phyloP scores from a whole-genome alignment of 2,113 vertebrate genomes.

The Alexandromys fortis region DNA sequence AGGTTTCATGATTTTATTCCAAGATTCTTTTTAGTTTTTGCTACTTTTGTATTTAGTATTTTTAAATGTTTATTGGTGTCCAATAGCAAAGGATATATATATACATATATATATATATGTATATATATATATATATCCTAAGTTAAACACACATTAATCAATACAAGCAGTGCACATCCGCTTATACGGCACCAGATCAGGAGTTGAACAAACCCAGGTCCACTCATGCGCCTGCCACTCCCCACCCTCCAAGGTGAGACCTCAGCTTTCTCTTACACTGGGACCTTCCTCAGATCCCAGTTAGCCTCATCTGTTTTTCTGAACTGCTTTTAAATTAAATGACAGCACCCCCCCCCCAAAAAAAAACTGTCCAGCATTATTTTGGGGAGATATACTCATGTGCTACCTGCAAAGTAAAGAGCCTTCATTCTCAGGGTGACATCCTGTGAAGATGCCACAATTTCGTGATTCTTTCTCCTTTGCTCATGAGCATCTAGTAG shows the following conservation, averaged over 20 bases:
- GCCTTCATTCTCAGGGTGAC: background rate
- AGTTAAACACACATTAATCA: background rate
- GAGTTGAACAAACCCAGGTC: background rate
- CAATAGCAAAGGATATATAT: background rate
- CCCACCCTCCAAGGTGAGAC: background rate
- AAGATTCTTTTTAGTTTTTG: background rate
- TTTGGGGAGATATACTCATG: background rate
- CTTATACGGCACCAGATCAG: background rate
- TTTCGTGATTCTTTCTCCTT: background rate
- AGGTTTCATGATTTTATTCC: background rate
- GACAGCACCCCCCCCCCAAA: background rate
- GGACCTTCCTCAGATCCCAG: background rate
- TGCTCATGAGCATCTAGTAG: background rate
- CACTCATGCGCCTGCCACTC: background rate
- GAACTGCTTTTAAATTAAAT: background rate
- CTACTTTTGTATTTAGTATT: background rate
- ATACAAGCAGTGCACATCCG: background rate
- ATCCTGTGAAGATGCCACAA: too few species aligned
- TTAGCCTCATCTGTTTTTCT: background rate
- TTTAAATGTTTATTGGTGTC: background rate
- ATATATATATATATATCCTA: background rate
- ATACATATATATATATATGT: too few species aligned
- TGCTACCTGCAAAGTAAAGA: background rate
- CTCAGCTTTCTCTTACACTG: background rate
- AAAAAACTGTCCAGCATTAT: background rate